A percentile compares a stretch with the other conserved stretches of the same genome.
Evolutionary conservation across 2,113 vertebrate species (phyloP).

Genomic region (Hippotragus niger): DNA sequence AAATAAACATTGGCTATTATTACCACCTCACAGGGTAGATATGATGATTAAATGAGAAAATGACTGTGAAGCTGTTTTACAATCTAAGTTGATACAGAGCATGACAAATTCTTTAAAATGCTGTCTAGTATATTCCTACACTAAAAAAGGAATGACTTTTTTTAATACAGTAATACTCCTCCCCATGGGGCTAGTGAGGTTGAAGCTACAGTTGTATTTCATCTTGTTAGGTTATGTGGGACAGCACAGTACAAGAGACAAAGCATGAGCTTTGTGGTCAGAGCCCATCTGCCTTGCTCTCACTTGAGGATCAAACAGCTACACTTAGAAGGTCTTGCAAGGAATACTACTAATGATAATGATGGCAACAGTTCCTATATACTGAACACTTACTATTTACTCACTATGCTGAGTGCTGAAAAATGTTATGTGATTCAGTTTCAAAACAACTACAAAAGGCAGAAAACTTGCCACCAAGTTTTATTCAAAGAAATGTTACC

Average conservation of each 20-base stretch:
- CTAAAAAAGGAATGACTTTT: not conserved
- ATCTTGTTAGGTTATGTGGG: not conserved
- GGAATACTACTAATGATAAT: conserved; percentile 4
- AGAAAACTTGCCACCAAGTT: conserved; percentile 29
- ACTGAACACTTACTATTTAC: conserved; percentile 23
- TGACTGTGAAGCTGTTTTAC: not conserved
- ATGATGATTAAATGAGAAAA: conserved; percentile 28
- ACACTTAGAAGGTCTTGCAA: not conserved
- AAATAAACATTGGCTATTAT: conserved; percentile 34
- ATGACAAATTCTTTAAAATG: conserved; percentile 32
- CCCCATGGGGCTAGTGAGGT: not conserved
- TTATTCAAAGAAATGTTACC: conserved; percentile 15
- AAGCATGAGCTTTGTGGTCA: not conserved
- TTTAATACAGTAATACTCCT: not conserved
- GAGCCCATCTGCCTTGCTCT: not conserved
- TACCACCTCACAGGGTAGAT: not conserved
- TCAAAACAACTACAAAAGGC: conserved; percentile 13
- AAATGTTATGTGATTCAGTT: conserved; percentile 17
- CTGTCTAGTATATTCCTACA: not conserved
- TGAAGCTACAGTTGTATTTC: conserved; percentile 6
- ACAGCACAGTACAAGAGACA: not conserved
- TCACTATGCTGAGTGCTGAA: not conserved
- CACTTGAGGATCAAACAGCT: conserved; percentile 3
- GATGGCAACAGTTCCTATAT: not conserved
- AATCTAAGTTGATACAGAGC: conserved; percentile 6